Evolutionary conservation across 1,140 invertebrate species (phyloP).

Genomic region (Bombus waltoni): DNA sequence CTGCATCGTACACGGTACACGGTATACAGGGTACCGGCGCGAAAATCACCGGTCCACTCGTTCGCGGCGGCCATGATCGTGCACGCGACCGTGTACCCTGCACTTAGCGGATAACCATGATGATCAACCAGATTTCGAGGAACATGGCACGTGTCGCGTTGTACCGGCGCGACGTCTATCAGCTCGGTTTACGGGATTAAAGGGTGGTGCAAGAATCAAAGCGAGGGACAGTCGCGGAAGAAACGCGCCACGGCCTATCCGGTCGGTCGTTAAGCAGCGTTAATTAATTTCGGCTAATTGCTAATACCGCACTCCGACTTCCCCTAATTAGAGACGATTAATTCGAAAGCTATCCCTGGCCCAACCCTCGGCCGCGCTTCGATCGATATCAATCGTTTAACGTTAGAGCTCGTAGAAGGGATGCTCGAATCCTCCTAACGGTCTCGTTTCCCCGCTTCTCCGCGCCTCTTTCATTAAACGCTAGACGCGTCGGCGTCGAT

Average conservation of each 20-base stretch:
- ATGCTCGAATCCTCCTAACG: not conserved
- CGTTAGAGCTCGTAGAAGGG: not conserved
- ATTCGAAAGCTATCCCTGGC: constrained; percentile 64
- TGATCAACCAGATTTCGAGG: constrained; percentile 45
- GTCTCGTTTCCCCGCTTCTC: no score
- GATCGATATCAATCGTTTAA: constrained; percentile 61
- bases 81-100: constrained; percentile 13
- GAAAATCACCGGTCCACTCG: constrained; percentile 30
- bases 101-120: constrained; percentile 55
- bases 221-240: not conserved
- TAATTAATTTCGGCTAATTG: constrained; percentile 79
- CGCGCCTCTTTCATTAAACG: constrained; percentile 50
- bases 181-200: constrained; percentile 36
- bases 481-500: constrained; percentile 34
- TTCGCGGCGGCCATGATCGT: constrained; percentile 13
- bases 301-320: constrained; percentile 58
- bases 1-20: not conserved
- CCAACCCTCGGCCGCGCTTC: not conserved
- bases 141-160: constrained; percentile 34
- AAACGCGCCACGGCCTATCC: not conserved
- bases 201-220: not conserved
- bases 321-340: constrained; percentile 77
- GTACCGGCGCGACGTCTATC: not conserved
- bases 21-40: not conserved
- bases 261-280: constrained; percentile 32